Base-by-base conservation (phyloP, 1,140 invertebrate genomes). In the Ostrea edulis region DNA sequence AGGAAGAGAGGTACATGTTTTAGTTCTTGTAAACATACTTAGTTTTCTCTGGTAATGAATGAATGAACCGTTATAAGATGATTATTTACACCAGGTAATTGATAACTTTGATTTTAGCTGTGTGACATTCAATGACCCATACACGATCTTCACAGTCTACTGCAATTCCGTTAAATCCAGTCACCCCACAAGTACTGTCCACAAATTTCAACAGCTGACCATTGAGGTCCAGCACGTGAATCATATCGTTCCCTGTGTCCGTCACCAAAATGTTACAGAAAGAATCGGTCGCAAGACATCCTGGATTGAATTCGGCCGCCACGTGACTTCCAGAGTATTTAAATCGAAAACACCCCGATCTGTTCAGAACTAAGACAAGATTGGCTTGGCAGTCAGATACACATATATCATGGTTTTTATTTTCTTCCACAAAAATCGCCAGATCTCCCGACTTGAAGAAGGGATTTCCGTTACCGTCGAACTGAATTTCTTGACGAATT, bases 361-460 rank as follows among this genome's bases (percentile, higher is more conserved):
- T 29, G 25, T 77, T 25, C 12, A 77, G 25, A 17, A 77, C 25
- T 17, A 77, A 35, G 22, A 77, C 9, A 25, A 22, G 1, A 14
- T 35, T 77, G 29, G 68, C 68, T 17, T 77, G 68, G 25, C 68
- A 77, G 29, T 77, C 68, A 14, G 12, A 12, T 29, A 77, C 68
- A 77, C 68, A 77, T 1, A 77, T 77, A 35, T 77, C 22, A 25
- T 2, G 14, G 68, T 77, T 77, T 29, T 77, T 77, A 77, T 77
- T 77, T 77, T 77, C 68, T 77, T 77, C 29, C 25, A 77, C 68
- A 25, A 77, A 77, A 35, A 77, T 77, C 22, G 68, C 68, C 29
- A 77, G 68, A 77, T 77, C 68, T 35, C 68, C 68, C 1, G 68
- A 25, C 25, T 25, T 77, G 14, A 77, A 77, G 68, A 77, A 17